Base-by-base conservation (phyloP, 2,888 invertebrate species). In the Amiota minor region DNA sequence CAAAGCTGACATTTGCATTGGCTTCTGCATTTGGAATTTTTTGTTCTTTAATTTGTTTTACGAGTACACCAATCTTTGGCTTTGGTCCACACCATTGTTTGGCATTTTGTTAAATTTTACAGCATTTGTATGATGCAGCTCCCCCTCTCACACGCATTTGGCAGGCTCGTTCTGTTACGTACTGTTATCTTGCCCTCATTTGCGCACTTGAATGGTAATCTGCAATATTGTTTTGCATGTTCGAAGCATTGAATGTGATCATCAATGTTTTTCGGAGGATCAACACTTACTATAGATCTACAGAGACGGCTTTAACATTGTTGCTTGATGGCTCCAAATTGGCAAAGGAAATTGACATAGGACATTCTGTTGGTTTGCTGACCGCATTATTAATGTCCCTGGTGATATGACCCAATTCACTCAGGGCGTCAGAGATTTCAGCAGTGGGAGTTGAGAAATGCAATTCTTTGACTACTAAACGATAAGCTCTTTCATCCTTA, bases 231-330 rank as follows among this genome's bases (percentile, higher is more conserved):
- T 67, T 76, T 72, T 9, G 75, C 73, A 16, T 76, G 75, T 1
- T 74, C 74, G 59, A 76, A 75, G 1, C 73, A 68, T 49, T 77
- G 78, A 61, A 76, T 77, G 9, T 74, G 71, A n/a, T 35, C 67
- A 75, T 64, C 75, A 76, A 35, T 77, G 75, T 0, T 73, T 4
- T 9, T 45, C 9, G 76, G 76, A 4, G 70, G 70, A 64, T 76
- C 78, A 16, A 74, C 46, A n/a, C 61, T 76, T 9, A 76, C 73
- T 14, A 75, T 59, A 1, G 74, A 70, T 14, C 35, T 69, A 10
- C 75, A 71, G 10, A 77, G 70, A 45, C 71, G 11, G 56, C 72
- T 72, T 73, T 59, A 46, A 72, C 74, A 67, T 78, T 78, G 62
- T 75, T 74, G 23, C 53, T 73, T 1, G 65, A 50, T 1, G 76